phyloP scores from a whole-genome alignment of 1,140 invertebrate genomes.

The Drosophila kurseongensis region DNA sequence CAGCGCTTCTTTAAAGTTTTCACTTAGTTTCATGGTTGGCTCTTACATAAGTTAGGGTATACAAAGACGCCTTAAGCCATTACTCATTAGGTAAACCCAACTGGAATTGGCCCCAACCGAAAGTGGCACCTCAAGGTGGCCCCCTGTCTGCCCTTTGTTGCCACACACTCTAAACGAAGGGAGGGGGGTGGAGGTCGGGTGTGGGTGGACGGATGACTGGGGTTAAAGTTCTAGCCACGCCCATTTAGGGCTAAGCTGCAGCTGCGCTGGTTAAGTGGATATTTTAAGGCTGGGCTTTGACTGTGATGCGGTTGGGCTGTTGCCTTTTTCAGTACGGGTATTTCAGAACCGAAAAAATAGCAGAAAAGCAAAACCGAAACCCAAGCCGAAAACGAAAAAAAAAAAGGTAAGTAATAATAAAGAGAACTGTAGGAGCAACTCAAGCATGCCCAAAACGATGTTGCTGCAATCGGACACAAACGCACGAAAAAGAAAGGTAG shows the following conservation, averaged over 20 bases:
- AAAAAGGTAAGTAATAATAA: constrained; percentile 46
- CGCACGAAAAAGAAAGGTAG: constrained; percentile 34
- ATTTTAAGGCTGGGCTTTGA: constrained; percentile 67
- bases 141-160: constrained; percentile 47
- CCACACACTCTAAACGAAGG: constrained; percentile 37
- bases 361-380: constrained; percentile 4
- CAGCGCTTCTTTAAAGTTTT: not conserved
- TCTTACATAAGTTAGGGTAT: constrained; percentile 1
- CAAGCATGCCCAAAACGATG: constrained; percentile 59
- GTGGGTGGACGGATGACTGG: constrained; percentile 19
- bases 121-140: constrained; percentile 50
- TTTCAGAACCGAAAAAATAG: constrained; percentile 59
- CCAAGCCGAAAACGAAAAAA: constrained; percentile 29
- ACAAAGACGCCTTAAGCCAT: constrained; percentile 13
- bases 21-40: not conserved
- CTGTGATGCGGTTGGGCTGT: constrained; percentile 56
- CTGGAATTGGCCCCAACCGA: constrained; percentile 16
- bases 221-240: constrained; percentile 54
- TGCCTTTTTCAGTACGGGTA: constrained; percentile 64
- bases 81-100: constrained; percentile 29
- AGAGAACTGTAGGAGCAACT: constrained; percentile 63
- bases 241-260: constrained; percentile 49
- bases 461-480: constrained; percentile 41
- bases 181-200: not conserved
- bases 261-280: constrained; percentile 53